Evolutionary conservation across 2,113 vertebrate species (phyloP).

Genomic region (Nothocercus nigrocapillus): DNA sequence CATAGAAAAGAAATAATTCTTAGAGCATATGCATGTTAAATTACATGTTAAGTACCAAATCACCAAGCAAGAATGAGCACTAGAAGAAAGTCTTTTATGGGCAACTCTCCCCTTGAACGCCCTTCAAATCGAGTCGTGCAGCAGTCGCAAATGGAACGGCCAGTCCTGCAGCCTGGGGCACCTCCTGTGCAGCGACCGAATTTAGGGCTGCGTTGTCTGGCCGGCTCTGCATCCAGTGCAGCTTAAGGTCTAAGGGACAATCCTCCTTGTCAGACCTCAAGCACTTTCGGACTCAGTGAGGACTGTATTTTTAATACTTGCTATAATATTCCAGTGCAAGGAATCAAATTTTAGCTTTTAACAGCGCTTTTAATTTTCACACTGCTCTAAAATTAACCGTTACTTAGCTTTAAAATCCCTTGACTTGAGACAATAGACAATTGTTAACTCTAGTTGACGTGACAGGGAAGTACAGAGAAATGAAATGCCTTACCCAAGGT

Average conservation of each 20-base stretch:
- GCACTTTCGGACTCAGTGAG: background rate
- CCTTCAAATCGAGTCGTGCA: background rate
- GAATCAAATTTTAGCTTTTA: background rate
- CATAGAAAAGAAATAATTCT: background rate
- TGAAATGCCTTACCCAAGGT: background rate
- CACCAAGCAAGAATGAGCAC: background rate
- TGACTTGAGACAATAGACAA: background rate
- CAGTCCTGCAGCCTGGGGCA: background rate
- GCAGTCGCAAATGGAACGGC: background rate
- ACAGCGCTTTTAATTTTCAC: fast-evolving
- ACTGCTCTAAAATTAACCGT: background rate
- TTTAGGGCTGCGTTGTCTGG: background rate
- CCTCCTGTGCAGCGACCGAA: background rate
- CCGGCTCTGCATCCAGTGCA: background rate
- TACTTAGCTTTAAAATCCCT: background rate
- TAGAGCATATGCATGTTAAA: background rate
- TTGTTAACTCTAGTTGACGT: background rate
- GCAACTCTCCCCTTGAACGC: background rate
- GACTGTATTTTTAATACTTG: background rate
- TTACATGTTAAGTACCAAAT: background rate
- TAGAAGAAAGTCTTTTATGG: background rate
- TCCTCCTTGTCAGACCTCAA: background rate
- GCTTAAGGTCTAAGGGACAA: background rate
- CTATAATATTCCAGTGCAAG: background rate
- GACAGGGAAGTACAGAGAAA: background rate